Evolutionary conservation across 2,113 vertebrate genomes (phyloP), one percentile per base, ranked within the genome.

Genomic region (Parotia lawesii): DNA sequence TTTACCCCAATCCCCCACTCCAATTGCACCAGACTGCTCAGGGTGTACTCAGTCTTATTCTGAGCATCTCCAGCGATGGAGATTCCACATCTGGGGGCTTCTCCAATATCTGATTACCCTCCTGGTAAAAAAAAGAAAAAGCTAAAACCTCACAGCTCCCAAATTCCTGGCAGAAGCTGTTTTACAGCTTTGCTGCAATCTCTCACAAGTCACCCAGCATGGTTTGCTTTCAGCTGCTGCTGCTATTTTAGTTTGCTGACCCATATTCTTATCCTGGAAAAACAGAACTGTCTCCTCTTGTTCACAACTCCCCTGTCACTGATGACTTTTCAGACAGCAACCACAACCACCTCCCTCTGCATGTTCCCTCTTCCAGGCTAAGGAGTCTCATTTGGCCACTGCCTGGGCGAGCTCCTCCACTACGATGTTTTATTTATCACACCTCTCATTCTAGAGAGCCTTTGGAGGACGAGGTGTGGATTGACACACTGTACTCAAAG

Each of bases 341-440:
- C 9, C 60, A 74, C 18, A 50, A 7, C 69, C 81, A 27, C 4
- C 37, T 62, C 78, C 54, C 69, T 33, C 37, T 22, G 60, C 66
- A 4, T 3, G 7, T 2, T 53, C 57, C 29, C 67, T 44, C 31
- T 31, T 1, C 15, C 65, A 42, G 18, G 12, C 42, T 89, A 0
- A 5, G 29, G 12, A 31, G 29, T 3, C 21, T 18, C 1, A 0
- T 22, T 3, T 5, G 24, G 33, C 48, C 76, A 2, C 15, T 50
- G 56, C 35, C 51, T 22, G 5, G 0, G 17, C 0, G 7, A 75
- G 48, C 23, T 40, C 12, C 69, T 37, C 66, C 28, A 7, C 18
- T 0, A 4, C 0, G 0, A 24, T 2, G 23, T 13, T 69, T 51
- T 21, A 50, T n/a, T 54, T 15, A 8, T 12, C 67, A 24, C 4